Base-by-base conservation (phyloP, 2,888 invertebrate species). In the Pyrocoelia pectoralis region DNA sequence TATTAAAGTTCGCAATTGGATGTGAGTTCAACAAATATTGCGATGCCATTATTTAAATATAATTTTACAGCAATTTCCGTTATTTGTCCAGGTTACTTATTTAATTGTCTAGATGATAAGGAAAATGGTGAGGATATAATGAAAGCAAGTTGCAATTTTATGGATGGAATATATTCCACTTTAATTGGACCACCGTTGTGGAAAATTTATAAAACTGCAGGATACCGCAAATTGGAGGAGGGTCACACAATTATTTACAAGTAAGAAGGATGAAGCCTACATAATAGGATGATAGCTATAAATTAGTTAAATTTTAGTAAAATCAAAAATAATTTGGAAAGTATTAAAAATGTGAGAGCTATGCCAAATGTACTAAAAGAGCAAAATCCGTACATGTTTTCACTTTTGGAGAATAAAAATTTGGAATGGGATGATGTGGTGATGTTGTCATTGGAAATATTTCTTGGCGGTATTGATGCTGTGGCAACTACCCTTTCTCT, bases 391-490 rank as follows among this genome's bases (percentile, higher is more conserved):
- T 79, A 79, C 56, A 73, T 82, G 69, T 73, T 73, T 54, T 58
- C 73, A 6, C 67, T 83, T 18, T 76, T 85, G 40, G 75, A 75
- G 15, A 81, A 82, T 62, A 61, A 79, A 50, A 77, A 80, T 40
- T 70, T 86, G 15, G 72, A 74, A 19, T 72, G 78, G 54, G 77
- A 82, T 13, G 87, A 87, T 72, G 73, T 82, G 13, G 75, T 80
- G 56, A 83, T 86, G 73, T 77, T 87, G 51, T 78, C 83, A 3
- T 76, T 85, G 57, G 87, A 87, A 65, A 74, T 86, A 61, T 86
- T 87, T 74, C 79, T 84, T 40, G 87, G 85, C 66, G 87, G 87
- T 8, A 81, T 87, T 13, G 85, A 85, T 73, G 86, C 88, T 28
- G 84, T 84, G 1, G 83, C 84, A 9, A 84, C 84, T 9, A 81